Conservation (phyloP, 2,797 vertebrate genomes). For the Catharus ustulatus region DNA sequence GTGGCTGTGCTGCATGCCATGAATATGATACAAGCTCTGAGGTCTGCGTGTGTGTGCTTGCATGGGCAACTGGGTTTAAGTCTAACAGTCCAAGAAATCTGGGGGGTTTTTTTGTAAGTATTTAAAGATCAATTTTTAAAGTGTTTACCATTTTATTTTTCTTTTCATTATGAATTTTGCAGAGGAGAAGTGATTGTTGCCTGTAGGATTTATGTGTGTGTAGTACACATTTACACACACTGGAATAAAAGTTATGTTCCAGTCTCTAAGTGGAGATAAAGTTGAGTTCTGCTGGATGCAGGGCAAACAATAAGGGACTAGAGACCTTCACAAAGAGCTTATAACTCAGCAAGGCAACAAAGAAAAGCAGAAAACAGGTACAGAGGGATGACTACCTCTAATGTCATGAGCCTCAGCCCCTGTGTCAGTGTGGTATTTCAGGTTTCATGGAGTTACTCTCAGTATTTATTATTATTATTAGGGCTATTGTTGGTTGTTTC, state of each 20-base stretch:
- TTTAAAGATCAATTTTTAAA: background rate
- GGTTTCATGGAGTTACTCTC: background rate
- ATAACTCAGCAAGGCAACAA: background rate
- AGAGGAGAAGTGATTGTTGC: background rate
- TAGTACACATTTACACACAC: fast-evolving
- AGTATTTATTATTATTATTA: background rate
- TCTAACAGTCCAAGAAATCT: slow-evolving; percentile 23
- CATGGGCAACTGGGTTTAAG: slow-evolving; percentile 57
- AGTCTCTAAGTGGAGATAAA: background rate
- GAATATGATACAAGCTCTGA: slow-evolving; percentile 76
- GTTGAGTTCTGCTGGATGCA: background rate
- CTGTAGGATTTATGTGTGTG: background rate
- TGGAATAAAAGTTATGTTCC: background rate
- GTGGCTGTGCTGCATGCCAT: slow-evolving; percentile 53
- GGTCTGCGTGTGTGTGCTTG: slow-evolving; percentile 17
- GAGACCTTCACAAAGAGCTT: background rate
- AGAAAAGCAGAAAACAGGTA: background rate
- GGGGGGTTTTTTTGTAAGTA: background rate
- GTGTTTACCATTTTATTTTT: background rate
- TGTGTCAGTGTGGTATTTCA: fast-evolving
- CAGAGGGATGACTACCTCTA: background rate
- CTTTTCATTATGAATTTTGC: background rate
- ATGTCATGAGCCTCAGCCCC: background rate
- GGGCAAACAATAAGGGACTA: background rate
- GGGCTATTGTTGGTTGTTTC: background rate